These are phyloP conservation scores for Onychomys arenicola DNA, from an alignment of 2,797 vertebrate species.

Conservation along the genomic window DNA sequence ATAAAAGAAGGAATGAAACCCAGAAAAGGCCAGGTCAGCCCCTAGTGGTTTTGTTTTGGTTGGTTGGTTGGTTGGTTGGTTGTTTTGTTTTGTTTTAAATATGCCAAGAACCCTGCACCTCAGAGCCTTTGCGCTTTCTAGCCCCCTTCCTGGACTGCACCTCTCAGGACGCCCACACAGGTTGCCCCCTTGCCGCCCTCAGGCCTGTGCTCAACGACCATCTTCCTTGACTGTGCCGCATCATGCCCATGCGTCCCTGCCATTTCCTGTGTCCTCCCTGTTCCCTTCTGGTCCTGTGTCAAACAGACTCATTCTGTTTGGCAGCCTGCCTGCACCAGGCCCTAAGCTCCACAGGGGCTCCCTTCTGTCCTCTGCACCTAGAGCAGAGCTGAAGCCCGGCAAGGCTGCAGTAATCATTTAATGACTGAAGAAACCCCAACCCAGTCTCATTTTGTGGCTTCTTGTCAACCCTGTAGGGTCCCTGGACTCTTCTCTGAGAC, in stretches of 20 bases:
- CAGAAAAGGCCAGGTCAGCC: slow-evolving; percentile 9
- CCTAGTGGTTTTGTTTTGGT: not conserved
- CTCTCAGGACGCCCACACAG: not conserved
- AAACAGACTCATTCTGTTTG: not conserved
- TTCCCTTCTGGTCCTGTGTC: not conserved
- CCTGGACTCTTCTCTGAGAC: not conserved
- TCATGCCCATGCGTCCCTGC: not conserved
- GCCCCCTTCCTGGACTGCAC: not conserved
- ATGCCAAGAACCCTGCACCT: not conserved
- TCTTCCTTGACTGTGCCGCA: not conserved
- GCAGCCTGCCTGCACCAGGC: not conserved
- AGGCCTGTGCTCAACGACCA: not conserved
- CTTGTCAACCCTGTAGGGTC: not conserved
- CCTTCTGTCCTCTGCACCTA: not conserved
- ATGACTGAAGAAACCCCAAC: not conserved
- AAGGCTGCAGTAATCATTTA: not conserved
- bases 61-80: no score
- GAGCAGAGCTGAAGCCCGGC: not conserved
- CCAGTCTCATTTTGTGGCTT: not conserved
- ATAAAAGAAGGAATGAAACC: not conserved
- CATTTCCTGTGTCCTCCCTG: not conserved
- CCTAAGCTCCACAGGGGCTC: not conserved
- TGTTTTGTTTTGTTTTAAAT: not conserved
- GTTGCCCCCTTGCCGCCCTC: not conserved
- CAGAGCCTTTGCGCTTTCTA: not conserved